Base-by-base conservation (phyloP, 1,140 invertebrate genomes). In the Eumeta japonica region DNA sequence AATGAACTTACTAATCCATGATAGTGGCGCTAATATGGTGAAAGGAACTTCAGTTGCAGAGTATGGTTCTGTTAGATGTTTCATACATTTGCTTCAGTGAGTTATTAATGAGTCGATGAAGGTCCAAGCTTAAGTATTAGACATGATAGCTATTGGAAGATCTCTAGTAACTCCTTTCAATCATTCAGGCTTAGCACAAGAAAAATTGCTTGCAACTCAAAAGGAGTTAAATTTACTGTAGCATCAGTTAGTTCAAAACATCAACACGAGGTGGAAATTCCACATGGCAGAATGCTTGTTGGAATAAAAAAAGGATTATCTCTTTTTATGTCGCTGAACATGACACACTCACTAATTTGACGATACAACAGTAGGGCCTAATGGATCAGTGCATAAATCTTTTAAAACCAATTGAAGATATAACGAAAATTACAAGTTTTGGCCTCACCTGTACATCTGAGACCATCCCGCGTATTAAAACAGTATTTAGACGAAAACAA, bases 51-150 rank as follows among this genome's bases (percentile, higher is more conserved):
- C 41, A 37, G 34, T 36, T 18, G 46, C 41, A 28, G 37, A 32
- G 18, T 53, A 51, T 37, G 48, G 54, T 52, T 54, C 49, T 30
- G 54, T n/a, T n/a, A n/a, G n/a, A n/a, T n/a, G n/a, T n/a, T n/a
- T n/a, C n/a, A n/a, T n/a, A n/a, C n/a, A n/a, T 46, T 43, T 43
- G 16, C 30, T 54, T 9, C 52, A 52, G 42, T n/a, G 43, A 50
- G 47, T 18, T 28, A 46, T 48, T 12, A 24, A 35, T 3, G 37
- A 51, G 14, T 48, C 49, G 16, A 30, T 53, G 1, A 45, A 53
- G 39, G 12, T 30, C 16, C 49, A 57, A 37, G 2, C 46, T 24
- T 46, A 54, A 35, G 12, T 54, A n/a, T n/a, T n/a, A n/a, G n/a
- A n/a, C n/a, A n/a, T n/a, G n/a, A n/a, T n/a, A n/a, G n/a, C n/a